These are phyloP conservation scores for Limanda limanda DNA, from an alignment of 2,113 vertebrate genomes.

Conservation along the genomic window DNA sequence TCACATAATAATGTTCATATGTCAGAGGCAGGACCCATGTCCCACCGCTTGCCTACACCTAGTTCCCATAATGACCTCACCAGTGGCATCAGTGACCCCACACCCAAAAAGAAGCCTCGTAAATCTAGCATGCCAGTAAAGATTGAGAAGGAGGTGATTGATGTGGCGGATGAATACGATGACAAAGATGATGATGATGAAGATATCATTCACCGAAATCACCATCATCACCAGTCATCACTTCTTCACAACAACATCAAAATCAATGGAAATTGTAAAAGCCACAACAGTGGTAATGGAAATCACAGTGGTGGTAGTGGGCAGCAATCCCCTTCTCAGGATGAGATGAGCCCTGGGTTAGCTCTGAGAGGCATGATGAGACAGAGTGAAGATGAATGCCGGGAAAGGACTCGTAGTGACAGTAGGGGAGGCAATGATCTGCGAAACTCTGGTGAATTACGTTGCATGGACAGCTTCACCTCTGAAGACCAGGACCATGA, in stretches of 20 bases:
- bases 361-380: slow-evolving; percentile 93
- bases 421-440: slow-evolving; percentile 76
- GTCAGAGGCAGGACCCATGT: slow-evolving; percentile 84
- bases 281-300: slow-evolving; percentile 86
- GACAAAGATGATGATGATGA: slow-evolving; percentile 97
- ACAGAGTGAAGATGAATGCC: slow-evolving; percentile 85
- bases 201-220: slow-evolving; percentile 75
- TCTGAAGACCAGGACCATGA: slow-evolving; percentile 98
- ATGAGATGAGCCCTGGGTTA: slow-evolving; percentile 94
- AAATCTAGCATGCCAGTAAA: slow-evolving; percentile 99
- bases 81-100: slow-evolving; percentile 88
- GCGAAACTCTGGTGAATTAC: slow-evolving; percentile 85
- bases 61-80: slow-evolving; percentile 81
- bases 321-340: slow-evolving; percentile 94
- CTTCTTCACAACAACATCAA: slow-evolving; percentile 79
- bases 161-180: slow-evolving; percentile 95
- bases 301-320: slow-evolving; percentile 91
- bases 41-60: slow-evolving; percentile 82
- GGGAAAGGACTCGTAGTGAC: slow-evolving; percentile 83
- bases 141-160: slow-evolving; percentile 98
- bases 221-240: slow-evolving; percentile 69
- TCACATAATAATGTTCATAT: slow-evolving; percentile 78
- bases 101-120: slow-evolving; percentile 97
- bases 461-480: slow-evolving; percentile 95
- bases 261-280: slow-evolving; percentile 87